These are phyloP conservation scores for Cephus cinctus DNA, from an alignment of 1,140 invertebrate species.

Conservation along the genomic window DNA sequence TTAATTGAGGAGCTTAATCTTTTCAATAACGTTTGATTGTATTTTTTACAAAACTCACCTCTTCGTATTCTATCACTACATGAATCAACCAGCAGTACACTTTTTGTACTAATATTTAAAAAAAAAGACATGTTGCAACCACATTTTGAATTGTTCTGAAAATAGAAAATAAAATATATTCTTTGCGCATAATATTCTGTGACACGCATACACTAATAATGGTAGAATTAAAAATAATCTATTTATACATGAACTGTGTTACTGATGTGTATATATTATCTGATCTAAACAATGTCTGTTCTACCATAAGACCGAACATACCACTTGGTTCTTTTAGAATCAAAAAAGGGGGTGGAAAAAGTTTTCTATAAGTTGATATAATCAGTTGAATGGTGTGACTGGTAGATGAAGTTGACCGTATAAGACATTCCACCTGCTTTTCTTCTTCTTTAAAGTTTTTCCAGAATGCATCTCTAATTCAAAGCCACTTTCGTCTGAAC, in stretches of 20 bases:
- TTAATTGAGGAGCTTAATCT: too few relatives aligned
- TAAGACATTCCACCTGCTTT: constrained; percentile 16
- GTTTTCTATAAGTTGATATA: constrained; percentile 1
- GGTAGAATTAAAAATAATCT: constrained; percentile 7
- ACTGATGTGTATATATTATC: constrained; percentile 3
- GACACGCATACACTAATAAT: neutral
- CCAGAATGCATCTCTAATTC: constrained; percentile 17
- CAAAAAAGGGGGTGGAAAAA: constrained; percentile 15
- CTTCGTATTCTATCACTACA: neutral
- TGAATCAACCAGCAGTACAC: neutral
- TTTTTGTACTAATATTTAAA: neutral
- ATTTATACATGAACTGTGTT: constrained; percentile 10
- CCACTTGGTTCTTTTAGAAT: constrained; percentile 16
- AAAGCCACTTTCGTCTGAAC: constrained; percentile 15
- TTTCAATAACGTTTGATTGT: too few relatives aligned
- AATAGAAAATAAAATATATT: neutral
- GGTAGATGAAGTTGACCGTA: constrained; percentile 9
- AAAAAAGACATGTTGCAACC: neutral
- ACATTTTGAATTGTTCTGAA: neutral
- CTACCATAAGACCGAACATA: constrained; percentile 13
- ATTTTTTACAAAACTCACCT: too few relatives aligned
- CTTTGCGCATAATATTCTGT: neutral
- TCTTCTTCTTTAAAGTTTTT: constrained; percentile 19
- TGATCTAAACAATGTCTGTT: constrained; percentile 11
- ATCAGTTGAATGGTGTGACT: constrained; percentile 16